Conservation (phyloP, 37 sponge, comb jelly and placozoan species). For the Geodia barretti region DNA sequence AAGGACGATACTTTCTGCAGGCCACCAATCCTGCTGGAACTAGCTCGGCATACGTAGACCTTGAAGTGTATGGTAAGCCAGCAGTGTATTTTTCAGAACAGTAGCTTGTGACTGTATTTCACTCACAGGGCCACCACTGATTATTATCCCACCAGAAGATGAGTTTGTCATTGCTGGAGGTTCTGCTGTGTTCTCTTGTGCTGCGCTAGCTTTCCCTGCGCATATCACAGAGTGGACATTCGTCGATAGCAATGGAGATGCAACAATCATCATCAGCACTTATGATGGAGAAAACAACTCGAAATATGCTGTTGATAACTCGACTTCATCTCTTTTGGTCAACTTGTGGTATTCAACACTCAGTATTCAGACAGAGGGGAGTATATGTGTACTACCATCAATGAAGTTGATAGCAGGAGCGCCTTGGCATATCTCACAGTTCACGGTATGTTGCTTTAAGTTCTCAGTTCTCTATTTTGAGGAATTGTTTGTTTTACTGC, state of each 20-base stretch:
- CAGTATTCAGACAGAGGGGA: conserved; percentile 60
- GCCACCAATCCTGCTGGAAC: conserved; percentile 68
- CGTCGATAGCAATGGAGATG: conserved; percentile 11
- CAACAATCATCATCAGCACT: background rate
- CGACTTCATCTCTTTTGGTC: conserved; percentile 28
- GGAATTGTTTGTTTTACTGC: background rate
- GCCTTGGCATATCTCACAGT: conserved; percentile 53
- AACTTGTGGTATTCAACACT: conserved; percentile 42
- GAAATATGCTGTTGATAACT: conserved; percentile 19
- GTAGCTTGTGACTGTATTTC: background rate
- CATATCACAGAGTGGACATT: conserved; percentile 54
- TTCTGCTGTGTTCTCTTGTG: conserved; percentile 30
- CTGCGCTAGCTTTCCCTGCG: conserved; percentile 52
- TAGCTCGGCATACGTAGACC: conserved; percentile 8
- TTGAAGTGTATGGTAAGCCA: conserved; percentile 55
- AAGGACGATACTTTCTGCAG: conserved; percentile 62
- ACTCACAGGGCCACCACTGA: conserved; percentile 58
- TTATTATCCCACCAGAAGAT: conserved; percentile 24
- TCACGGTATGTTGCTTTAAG: conserved; percentile 56
- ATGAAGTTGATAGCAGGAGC: conserved; percentile 15
- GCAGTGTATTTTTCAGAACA: background rate
- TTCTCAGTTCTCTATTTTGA: background rate
- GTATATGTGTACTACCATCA: conserved; percentile 55
- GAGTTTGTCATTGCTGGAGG: conserved; percentile 40
- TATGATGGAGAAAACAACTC: background rate